Evolutionary conservation across 2,797 vertebrate species (phyloP), one percentile per base, ranked within the genome.

Genomic region (Etheostoma nigrum): DNA sequence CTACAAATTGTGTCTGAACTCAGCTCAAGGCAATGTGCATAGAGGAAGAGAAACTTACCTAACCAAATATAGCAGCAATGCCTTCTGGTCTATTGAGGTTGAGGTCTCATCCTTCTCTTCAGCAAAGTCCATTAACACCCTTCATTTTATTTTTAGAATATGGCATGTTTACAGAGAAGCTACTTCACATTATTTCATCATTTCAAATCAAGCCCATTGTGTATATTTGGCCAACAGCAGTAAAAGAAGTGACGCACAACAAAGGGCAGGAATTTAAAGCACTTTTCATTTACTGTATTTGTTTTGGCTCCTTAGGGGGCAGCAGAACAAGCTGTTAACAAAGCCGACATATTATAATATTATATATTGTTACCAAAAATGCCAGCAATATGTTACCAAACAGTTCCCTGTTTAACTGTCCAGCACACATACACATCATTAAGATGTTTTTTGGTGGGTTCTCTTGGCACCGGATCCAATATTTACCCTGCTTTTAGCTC

Each of bases 1-100:
- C 33, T 33, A 70, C 47, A 25, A 47, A 66, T 23, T 52, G 54
- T 59, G 60, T 49, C 30, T 71, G 44, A 55, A 30, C 52, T 21
- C 6, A 51, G 27, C 42, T 40, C 12, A 25, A 7, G 30, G 3
- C 16, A n/a, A 11, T 30, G 21, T 7, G n/a, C 18, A 33, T 40
- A 44, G 49, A 66, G 10, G 25, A 30, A 49, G 53, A 44, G 52
- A 52, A 7, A 40, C 6, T 42, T 27, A 21, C 13, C 36, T 23
- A 36, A 16, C 23, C 23, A 15, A 9, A 25, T 51, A 14, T 51
- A 13, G 21, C 33, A 62, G 59, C 49, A 47, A n/a, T 33, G 42
- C 60, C 19, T 36, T 4, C n/a, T 48, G 60, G 36, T 53, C 21
- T 44, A 42, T 7, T 40, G 47, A 61, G 45, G 47, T 16, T 15